Percentiles rank a stretch among this genome's conserved stretches.
These are phyloP conservation scores for Bombus terrestris DNA, from an alignment of 1,140 invertebrate genomes.

Conservation along the genomic window DNA sequence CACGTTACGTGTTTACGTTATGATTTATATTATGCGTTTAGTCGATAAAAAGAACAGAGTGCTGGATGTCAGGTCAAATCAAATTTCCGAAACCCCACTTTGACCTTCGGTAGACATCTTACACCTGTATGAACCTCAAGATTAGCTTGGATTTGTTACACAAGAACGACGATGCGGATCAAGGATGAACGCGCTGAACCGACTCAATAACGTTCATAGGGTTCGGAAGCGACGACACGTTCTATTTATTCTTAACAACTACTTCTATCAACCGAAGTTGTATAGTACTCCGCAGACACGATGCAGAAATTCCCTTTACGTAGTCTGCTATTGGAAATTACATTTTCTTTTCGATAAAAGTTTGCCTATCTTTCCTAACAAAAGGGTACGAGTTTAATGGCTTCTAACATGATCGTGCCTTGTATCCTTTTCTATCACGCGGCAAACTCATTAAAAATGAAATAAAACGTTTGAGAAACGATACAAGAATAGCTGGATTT, in stretches of 20 bases:
- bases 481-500: neutral
- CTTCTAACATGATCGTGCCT: neutral
- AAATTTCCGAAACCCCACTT: constrained; percentile 33
- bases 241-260: constrained; percentile 17
- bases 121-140: constrained; percentile 12
- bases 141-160: constrained; percentile 57
- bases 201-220: constrained; percentile 52
- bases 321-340: neutral
- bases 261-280: neutral
- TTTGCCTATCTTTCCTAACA: neutral
- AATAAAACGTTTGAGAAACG: neutral
- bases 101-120: constrained; percentile 38
- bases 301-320: neutral
- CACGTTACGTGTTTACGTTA: neutral
- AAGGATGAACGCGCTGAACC: constrained; percentile 60
- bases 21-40: neutral
- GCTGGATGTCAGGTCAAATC: constrained; percentile 8
- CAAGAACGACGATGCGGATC: constrained; percentile 64
- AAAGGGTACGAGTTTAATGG: neutral
- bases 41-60: neutral
- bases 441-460: neutral
- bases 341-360: neutral
- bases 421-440: neutral
- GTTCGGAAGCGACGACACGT: constrained; percentile 22
- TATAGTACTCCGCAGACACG: neutral